Conservation (phyloP, 2,888 invertebrate genomes). For the Dugesia japonica region DNA sequence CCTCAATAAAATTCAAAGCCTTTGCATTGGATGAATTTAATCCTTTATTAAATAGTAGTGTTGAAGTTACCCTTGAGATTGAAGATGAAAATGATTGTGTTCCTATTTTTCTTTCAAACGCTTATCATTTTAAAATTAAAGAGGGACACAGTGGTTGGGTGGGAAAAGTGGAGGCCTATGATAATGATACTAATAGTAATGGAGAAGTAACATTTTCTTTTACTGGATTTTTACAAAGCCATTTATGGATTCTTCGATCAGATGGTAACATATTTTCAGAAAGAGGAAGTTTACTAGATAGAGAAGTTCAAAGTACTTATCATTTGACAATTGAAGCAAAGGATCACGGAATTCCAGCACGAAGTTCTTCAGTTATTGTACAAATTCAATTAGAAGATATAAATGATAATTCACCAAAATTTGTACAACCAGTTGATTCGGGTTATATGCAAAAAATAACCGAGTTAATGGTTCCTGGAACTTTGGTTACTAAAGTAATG, state of each 20-base stretch:
- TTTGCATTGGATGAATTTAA: not conserved
- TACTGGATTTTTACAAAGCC: slow-evolving; percentile 64
- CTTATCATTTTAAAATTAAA: not conserved
- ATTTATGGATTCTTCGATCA: slow-evolving; percentile 76
- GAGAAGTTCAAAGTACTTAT: slow-evolving; percentile 64
- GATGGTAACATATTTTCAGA: slow-evolving; percentile 64
- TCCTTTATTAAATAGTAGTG: not conserved
- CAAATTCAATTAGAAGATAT: not conserved
- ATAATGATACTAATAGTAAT: not conserved
- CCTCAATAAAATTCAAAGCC: not conserved
- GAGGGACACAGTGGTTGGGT: not conserved
- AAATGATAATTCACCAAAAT: not conserved
- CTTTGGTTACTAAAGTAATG: not conserved
- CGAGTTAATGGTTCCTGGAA: not conserved
- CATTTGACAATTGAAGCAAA: slow-evolving; percentile 67
- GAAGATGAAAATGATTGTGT: not conserved
- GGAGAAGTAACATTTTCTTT: not conserved
- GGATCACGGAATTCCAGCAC: slow-evolving; percentile 58
- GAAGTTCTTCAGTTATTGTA: not conserved
- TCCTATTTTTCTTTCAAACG: not conserved
- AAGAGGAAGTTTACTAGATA: slow-evolving; percentile 55
- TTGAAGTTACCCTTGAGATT: not conserved
- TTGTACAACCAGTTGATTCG: not conserved
- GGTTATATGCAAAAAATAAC: not conserved
- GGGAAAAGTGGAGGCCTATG: not conserved